Percentiles rank a stretch among this genome's conserved stretches.
phyloP scores from a whole-genome alignment of 1,140 invertebrate species.

The Drosophila rhopaloa region DNA sequence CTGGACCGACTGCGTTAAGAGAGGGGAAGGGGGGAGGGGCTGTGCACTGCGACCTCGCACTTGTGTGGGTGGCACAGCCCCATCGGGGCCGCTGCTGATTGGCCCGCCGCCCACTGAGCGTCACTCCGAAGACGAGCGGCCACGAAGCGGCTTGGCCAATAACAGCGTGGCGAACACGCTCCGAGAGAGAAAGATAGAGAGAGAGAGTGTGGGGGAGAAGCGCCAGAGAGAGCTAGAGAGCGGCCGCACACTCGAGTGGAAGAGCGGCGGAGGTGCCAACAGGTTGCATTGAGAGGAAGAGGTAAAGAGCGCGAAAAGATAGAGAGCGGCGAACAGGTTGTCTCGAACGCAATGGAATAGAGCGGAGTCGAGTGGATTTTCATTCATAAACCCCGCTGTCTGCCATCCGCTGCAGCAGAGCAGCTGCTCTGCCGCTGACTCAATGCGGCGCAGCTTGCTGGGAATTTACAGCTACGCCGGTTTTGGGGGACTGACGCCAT shows the following conservation, averaged over 20 bases:
- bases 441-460: constrained; percentile 32
- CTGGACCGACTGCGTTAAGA: neutral
- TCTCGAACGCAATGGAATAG: neutral
- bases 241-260: constrained; percentile 18
- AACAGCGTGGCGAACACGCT: neutral
- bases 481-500: constrained; percentile 35
- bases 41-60: neutral
- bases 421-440: constrained; percentile 43
- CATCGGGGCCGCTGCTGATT: neutral
- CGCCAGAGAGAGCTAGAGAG: constrained; percentile 2
- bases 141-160: constrained; percentile 22
- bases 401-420: constrained; percentile 7
- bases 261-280: constrained; percentile 23
- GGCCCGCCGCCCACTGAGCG: constrained; percentile 6
- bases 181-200: neutral
- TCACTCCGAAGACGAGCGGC: constrained; percentile 17
- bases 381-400: constrained; percentile 40
- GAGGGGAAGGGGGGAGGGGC: neutral
- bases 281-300: constrained; percentile 10
- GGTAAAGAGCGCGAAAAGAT: neutral
- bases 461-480: constrained; percentile 51
- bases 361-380: constrained; percentile 19
- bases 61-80: neutral
- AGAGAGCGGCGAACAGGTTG: constrained; percentile 19
- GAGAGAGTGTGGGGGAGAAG: neutral